Base-by-base conservation (phyloP, 2,888 invertebrate genomes). In the Arrhopalites spinosus region DNA sequence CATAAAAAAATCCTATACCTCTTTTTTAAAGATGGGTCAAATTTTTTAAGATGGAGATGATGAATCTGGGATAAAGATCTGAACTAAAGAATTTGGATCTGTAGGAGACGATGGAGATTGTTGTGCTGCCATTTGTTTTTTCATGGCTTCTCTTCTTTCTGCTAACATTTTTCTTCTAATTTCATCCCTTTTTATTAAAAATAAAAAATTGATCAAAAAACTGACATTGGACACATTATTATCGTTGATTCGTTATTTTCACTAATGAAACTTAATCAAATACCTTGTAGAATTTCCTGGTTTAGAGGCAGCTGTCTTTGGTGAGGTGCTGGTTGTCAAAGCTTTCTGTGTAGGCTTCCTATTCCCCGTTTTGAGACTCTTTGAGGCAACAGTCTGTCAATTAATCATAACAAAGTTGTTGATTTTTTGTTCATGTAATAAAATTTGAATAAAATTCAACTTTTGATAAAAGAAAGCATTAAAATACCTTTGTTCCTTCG, bases 141-240 rank as follows among this genome's bases (percentile, higher is more conserved):
- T 84, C 88, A 90, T 89, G 11, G 88, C 90, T 79, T 88, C 87
- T 84, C 93, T 89, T 85, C 88, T 90, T 84, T 88, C 92, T 83
- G 94, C 94, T 80, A 95, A 86, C 88, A 96, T 89, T 83, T 92
- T 91, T 83, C 92, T 91, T 79, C 95, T 88, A 59, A 93, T 92
- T 81, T 88, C 89, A 74, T 87, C 87, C 30, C 87, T 82, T 25
- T 3, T 11, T 45, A 11, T 45, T 45, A 17, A n/a, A 3, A 13
- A 53, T 3, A 53, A 53, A 11, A 53, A 53, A 53, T 53, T 53
- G 3, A 17, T 53, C 20, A 59, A 59, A 59, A 8, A 23, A 59
- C 7, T 50, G 3, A n/a, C 15, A 50, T 20, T 50, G 3, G 8
- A 11, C 15, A 45, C 7, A 11, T 45, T 45, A 15, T 45, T 15